phyloP scores from a whole-genome alignment of 2,797 vertebrate genomes.

The Vireo griseus region DNA sequence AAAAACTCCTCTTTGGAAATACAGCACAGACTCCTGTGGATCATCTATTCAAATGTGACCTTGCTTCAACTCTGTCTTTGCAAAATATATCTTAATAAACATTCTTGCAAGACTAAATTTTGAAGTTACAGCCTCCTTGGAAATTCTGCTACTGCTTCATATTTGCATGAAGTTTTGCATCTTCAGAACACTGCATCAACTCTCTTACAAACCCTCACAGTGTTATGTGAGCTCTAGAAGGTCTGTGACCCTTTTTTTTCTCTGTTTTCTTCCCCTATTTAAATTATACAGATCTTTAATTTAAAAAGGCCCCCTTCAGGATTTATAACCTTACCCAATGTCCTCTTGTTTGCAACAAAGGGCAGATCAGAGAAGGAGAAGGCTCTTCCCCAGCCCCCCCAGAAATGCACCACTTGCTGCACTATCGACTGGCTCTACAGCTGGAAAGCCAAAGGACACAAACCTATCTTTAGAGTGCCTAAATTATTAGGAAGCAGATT shows the following conservation, averaged over 20 bases:
- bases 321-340: neutral
- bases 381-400: accelerated
- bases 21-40: neutral
- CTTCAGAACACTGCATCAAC: neutral
- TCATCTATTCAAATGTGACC: neutral
- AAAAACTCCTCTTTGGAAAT: neutral
- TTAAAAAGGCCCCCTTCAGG: neutral
- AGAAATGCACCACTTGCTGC: neutral
- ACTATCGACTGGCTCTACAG: accelerated
- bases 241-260: neutral
- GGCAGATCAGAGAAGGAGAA: neutral
- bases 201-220: neutral
- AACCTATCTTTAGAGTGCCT: neutral
- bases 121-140: neutral
- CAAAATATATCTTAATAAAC: neutral
- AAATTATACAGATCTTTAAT: neutral
- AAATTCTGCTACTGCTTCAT: neutral
- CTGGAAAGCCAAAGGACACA: neutral
- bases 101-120: neutral
- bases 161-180: neutral
- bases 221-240: neutral
- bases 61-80: neutral
- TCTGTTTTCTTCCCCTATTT: neutral
- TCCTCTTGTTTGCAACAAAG: neutral
- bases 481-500: neutral